Evolutionary conservation across 2,797 vertebrate species (phyloP).

Genomic region (Dendrocincla fuliginosa): DNA sequence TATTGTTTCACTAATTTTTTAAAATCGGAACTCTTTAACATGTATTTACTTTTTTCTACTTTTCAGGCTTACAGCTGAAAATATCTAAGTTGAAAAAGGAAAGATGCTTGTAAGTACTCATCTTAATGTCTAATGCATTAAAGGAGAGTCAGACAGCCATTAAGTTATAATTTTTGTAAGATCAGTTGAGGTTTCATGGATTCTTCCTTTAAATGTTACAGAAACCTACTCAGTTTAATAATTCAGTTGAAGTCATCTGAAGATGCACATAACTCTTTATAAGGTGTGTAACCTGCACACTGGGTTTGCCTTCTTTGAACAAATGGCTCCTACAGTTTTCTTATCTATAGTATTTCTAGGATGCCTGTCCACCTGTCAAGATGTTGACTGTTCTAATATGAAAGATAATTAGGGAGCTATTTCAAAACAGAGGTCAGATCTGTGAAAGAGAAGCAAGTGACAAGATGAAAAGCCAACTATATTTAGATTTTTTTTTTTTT

Average conservation of each 20-base stretch:
- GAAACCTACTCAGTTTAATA: not conserved
- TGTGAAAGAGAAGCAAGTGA: not conserved
- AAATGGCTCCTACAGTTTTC: not conserved
- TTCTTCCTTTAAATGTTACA: not conserved
- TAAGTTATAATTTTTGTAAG: not conserved
- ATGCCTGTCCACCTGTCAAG: not conserved
- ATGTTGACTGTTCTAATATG: not conserved
- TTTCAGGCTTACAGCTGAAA: slow-evolving; percentile 89
- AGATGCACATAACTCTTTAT: rapidly evolving
- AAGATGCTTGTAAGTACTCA: slow-evolving; percentile 90
- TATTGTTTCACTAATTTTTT: not conserved
- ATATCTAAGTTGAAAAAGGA: slow-evolving; percentile 93
- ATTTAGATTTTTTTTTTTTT: not conserved
- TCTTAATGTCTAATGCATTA: not conserved
- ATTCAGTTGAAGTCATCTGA: not conserved
- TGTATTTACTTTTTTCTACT: slow-evolving; percentile 31
- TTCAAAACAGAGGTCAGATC: not conserved
- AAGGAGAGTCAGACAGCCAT: not conserved
- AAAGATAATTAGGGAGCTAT: not conserved
- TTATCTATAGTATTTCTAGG: not conserved
- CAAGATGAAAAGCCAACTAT: not conserved
- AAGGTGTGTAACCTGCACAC: not conserved
- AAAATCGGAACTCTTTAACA: not conserved
- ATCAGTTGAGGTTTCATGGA: not conserved
- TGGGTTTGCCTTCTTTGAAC: not conserved